Evolutionary conservation across 2,888 invertebrate species (phyloP).

Genomic region (Clistopyga incitator): DNA sequence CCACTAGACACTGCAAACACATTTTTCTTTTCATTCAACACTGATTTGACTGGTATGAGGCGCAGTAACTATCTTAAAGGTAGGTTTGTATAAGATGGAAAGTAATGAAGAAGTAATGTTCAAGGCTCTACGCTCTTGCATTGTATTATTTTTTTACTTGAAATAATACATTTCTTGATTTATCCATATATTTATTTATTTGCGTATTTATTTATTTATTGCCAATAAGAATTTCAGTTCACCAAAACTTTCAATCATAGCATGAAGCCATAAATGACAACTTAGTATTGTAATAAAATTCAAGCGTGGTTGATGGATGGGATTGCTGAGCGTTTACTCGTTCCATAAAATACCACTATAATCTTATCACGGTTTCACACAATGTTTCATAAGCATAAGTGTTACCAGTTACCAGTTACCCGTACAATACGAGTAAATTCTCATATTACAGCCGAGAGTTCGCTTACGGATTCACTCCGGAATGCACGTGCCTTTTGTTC

Average conservation of each 20-base stretch:
- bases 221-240: not conserved
- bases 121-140: no score
- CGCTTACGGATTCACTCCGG: constrained; percentile 67
- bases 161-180: not conserved
- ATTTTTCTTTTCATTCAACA: no score
- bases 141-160: not conserved
- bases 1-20: no score
- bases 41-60: no score
- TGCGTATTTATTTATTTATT: no score
- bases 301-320: constrained; percentile 67
- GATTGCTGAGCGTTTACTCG: constrained; percentile 44
- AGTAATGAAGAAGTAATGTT: no score
- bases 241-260: constrained; percentile 7
- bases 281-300: constrained; percentile 5
- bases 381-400: constrained; percentile 21
- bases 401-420: constrained; percentile 21
- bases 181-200: constrained; percentile 1
- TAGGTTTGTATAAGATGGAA: no score
- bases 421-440: constrained; percentile 24
- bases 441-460: constrained; percentile 29
- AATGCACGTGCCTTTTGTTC: constrained; percentile 64
- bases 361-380: constrained; percentile 57
- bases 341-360: constrained; percentile 53
- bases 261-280: not conserved
- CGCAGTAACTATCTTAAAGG: no score